phyloP scores from a whole-genome alignment of 2,113 vertebrate species.

The Vulpes vulpes region DNA sequence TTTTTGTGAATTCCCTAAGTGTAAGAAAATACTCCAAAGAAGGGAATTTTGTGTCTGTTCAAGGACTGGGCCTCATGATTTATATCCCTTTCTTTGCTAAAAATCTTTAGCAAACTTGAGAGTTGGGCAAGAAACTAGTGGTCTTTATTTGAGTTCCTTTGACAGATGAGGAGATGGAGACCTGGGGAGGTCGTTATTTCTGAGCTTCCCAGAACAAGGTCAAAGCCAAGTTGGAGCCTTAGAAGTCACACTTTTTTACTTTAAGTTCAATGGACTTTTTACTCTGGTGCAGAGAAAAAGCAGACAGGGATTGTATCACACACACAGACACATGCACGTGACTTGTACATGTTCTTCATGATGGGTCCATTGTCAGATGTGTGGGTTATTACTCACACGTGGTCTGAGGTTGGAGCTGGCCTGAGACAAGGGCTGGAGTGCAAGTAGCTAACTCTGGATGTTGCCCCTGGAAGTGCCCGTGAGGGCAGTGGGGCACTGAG shows the following conservation, averaged over 20 bases:
- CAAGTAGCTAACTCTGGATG: no score
- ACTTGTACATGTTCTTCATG: not conserved
- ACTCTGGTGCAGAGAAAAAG: not conserved
- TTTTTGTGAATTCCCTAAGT: not conserved
- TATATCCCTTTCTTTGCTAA: conserved; percentile 21
- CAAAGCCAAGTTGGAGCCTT: not conserved
- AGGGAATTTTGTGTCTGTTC: not conserved
- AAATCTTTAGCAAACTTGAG: conserved; percentile 38
- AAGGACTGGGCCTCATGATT: not conserved
- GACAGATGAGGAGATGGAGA: not conserved
- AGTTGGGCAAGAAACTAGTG: not conserved
- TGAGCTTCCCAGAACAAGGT: not conserved
- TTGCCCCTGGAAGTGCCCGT: not conserved
- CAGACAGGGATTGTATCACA: not conserved
- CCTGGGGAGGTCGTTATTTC: not conserved
- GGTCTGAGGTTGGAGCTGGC: not conserved
- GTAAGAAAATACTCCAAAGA: conserved; percentile 34
- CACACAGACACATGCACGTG: rapidly evolving
- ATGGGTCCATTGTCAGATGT: not conserved
- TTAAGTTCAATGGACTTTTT: not conserved
- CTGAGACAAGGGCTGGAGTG: not conserved
- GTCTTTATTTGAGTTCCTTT: not conserved
- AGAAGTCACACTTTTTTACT: conserved; percentile 14
- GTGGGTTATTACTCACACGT: not conserved
- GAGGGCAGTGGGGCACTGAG: not conserved